Evolutionary conservation across 2,888 invertebrate genomes (phyloP), one percentile per base, ranked within the genome.

Genomic region (Drosophila mulleri): DNA sequence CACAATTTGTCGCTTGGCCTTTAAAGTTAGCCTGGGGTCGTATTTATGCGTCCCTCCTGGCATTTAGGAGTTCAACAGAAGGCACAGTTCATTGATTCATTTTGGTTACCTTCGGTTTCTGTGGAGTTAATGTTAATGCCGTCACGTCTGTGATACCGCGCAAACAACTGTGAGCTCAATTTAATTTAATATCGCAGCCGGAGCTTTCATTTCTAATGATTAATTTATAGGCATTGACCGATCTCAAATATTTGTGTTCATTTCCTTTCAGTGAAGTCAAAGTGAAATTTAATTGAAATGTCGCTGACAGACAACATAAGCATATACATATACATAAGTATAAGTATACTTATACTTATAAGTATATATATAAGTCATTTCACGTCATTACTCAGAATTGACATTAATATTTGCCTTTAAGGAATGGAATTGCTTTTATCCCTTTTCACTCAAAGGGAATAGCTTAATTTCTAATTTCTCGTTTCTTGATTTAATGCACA

Each of bases 131-230:
- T 32, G 53, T 44, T 76, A 57, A 73, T 54, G 41, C 45, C 57
- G 67, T 57, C 80, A 79, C 80, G 80, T 60, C 66, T 60, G 52
- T 44, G 45, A 26, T 59, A 54, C 48, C 18, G 14, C 2, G 8
- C 29, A 54, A 57, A 57, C 18, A 39, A 61, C 57, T 64, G 79
- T 26, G 58, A 59, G 45, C 53, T 42, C 39, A 67, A 70, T 70
- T 78, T 29, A 35, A 70, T 67, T 78, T n/a, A 52, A 45, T 47
- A 20, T 32, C 35, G 29, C 32, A 42, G 35, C 29, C 48, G 61
- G 42, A 59, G 52, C 62, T 65, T 54, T 48, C 8, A 44, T 58
- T 62, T 62, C 26, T 7, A 56, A 47, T 44, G 54, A 50, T 66
- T 71, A 56, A 75, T 65, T 65, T 71, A 65, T 47, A 26, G 47